Evolutionary conservation across 2,113 vertebrate species (phyloP).

Genomic region (Mugil cephalus): DNA sequence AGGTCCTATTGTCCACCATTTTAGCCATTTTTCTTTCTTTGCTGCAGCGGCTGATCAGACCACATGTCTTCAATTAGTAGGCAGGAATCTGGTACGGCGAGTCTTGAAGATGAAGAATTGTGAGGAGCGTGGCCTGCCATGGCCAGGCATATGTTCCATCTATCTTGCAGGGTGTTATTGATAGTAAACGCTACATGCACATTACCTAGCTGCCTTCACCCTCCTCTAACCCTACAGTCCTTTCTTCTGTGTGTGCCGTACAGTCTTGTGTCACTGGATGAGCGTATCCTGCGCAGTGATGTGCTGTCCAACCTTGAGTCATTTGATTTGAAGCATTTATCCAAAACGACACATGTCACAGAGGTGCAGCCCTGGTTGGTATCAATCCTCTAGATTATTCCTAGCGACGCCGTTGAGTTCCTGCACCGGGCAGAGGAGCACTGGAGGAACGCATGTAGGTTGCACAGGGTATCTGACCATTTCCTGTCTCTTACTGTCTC

Average conservation of each 20-base stretch:
- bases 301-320: slow-evolving; percentile 15
- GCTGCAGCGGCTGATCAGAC: slow-evolving; percentile 59
- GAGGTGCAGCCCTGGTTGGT: slow-evolving; percentile 1
- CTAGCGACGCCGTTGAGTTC: not conserved
- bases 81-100: slow-evolving; percentile 65
- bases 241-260: not conserved
- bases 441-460: slow-evolving; percentile 49
- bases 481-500: slow-evolving; percentile 57
- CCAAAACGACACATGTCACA: slow-evolving; percentile 4
- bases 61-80: slow-evolving; percentile 79
- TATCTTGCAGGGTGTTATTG: slow-evolving; percentile 69
- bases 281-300: slow-evolving; percentile 11
- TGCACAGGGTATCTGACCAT: slow-evolving; percentile 57
- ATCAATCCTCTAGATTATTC: not conserved
- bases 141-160: slow-evolving; percentile 66
- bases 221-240: not conserved
- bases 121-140: slow-evolving; percentile 58
- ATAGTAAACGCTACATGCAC: slow-evolving; percentile 71
- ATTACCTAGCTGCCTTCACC: slow-evolving; percentile 54
- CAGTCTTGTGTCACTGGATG: slow-evolving; percentile 16
- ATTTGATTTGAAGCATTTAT: slow-evolving; percentile 6
- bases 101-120: slow-evolving; percentile 71
- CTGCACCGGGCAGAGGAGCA: not conserved
- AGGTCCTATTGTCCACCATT: slow-evolving; percentile 50
- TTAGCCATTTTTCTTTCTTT: slow-evolving; percentile 27